A percentile compares a stretch with the other conserved stretches of the same genome.
Conservation (phyloP, 1,140 invertebrate genomes). For the Halesus radiatus region DNA sequence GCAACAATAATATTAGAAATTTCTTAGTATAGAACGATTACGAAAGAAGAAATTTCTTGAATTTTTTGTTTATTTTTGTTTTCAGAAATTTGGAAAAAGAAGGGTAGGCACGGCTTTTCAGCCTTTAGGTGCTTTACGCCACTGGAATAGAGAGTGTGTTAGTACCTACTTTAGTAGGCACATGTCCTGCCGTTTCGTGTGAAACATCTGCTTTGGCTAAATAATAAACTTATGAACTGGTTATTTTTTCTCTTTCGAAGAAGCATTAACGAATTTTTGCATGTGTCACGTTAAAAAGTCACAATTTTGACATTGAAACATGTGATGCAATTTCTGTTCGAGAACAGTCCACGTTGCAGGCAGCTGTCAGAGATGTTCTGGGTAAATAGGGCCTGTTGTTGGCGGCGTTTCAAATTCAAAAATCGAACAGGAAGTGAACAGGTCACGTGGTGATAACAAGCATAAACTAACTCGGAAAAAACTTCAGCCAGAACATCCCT, state of each 20-base stretch:
- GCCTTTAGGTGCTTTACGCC: too few species aligned
- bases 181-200: background rate
- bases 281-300: conserved; percentile 37
- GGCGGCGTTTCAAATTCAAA: conserved; percentile 23
- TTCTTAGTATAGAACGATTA: too few species aligned
- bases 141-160: too few species aligned
- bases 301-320: conserved; percentile 40
- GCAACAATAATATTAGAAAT: too few species aligned
- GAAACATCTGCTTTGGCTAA: conserved; percentile 6
- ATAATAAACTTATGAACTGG: background rate
- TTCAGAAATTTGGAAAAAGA: too few species aligned
- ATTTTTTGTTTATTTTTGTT: too few species aligned
- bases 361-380: conserved; percentile 40
- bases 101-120: too few species aligned
- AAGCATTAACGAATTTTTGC: conserved; percentile 35
- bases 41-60: too few species aligned
- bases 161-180: background rate
- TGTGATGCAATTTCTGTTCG: conserved; percentile 35
- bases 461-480: conserved; percentile 14
- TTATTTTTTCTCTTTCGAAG: conserved; percentile 17
- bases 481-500: conserved; percentile 17
- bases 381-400: background rate
- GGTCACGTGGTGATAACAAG: conserved; percentile 37
- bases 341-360: conserved; percentile 10
- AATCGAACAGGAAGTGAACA: conserved; percentile 38